Conservation (phyloP, 2,113 vertebrate genomes). For the Paratilapia polleni region DNA sequence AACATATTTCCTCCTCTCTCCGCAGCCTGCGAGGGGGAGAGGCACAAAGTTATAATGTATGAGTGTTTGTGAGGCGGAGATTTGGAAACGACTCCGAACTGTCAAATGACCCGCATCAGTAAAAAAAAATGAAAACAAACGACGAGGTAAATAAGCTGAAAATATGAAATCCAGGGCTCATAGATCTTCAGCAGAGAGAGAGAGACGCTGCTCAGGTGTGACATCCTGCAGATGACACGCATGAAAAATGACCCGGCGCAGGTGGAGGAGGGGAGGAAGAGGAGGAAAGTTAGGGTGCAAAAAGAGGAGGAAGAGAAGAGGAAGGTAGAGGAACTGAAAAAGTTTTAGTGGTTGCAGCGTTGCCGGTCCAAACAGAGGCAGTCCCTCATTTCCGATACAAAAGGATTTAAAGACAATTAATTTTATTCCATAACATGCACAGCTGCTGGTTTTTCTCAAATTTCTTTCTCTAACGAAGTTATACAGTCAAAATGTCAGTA, state of each 20-base stretch:
- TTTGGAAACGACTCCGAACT: conserved; percentile 74
- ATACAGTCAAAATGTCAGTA: not conserved
- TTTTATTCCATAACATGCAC: not conserved
- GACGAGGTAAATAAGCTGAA: conserved; percentile 75
- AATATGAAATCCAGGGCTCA: conserved; percentile 70
- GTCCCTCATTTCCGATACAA: not conserved
- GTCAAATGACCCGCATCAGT: conserved; percentile 77
- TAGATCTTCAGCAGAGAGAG: conserved; percentile 68
- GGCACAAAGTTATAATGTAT: conserved; percentile 56
- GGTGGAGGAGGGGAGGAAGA: not conserved
- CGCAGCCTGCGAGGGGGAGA: not conserved
- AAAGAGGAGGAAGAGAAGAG: not conserved
- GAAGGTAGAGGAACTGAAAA: not conserved
- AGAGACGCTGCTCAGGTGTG: conserved; percentile 75
- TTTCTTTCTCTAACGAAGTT: not conserved
- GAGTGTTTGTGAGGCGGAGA: conserved; percentile 61
- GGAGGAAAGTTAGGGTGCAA: not conserved
- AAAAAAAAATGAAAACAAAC: conserved; percentile 77
- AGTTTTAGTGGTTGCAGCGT: not conserved
- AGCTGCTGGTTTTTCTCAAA: not conserved
- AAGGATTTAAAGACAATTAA: not conserved
- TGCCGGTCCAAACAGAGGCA: not conserved
- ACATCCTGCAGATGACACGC: conserved; percentile 62
- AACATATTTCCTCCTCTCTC: conserved; percentile 52
- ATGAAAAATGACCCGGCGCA: conserved; percentile 69